Conservation (phyloP, 2,888 invertebrate species). For the Linyphia triangularis region DNA sequence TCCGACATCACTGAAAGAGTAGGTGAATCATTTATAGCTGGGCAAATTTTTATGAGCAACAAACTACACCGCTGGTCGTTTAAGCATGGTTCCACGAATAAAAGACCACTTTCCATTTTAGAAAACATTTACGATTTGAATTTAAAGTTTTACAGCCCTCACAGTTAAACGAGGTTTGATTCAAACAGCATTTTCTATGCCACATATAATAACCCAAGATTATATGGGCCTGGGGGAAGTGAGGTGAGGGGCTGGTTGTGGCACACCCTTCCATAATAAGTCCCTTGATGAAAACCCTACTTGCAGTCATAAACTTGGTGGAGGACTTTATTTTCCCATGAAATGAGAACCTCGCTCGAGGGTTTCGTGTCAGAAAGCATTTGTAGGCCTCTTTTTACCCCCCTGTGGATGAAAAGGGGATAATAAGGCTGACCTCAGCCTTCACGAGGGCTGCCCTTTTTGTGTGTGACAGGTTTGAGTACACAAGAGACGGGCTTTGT, state of each 20-base stretch:
- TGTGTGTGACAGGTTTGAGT: slow-evolving; percentile 7
- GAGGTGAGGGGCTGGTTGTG: background rate
- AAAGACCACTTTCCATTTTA: background rate
- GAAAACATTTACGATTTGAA: background rate
- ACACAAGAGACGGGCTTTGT: slow-evolving; percentile 15
- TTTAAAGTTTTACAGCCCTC: background rate
- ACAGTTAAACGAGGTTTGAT: background rate
- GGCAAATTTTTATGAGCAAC: background rate
- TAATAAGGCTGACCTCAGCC: background rate
- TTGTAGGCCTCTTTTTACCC: slow-evolving; percentile 5
- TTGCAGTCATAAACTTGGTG: background rate
- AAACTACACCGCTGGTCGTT: background rate
- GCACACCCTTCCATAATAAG: background rate
- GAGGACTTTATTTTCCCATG: slow-evolving; percentile 28
- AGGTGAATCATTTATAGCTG: background rate
- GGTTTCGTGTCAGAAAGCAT: slow-evolving; percentile 17
- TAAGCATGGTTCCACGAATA: background rate
- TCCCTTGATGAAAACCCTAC: background rate
- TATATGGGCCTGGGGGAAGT: background rate
- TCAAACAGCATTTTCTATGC: background rate
- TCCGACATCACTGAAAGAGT: background rate
- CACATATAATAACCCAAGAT: background rate
- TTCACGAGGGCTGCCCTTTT: background rate
- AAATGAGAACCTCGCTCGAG: slow-evolving; percentile 6
- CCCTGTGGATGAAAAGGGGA: background rate